Percentiles rank a stretch among this genome's conserved stretches.
These are phyloP conservation scores for Andrena camellia DNA, from an alignment of 2,888 invertebrate genomes.

Conservation along the genomic window DNA sequence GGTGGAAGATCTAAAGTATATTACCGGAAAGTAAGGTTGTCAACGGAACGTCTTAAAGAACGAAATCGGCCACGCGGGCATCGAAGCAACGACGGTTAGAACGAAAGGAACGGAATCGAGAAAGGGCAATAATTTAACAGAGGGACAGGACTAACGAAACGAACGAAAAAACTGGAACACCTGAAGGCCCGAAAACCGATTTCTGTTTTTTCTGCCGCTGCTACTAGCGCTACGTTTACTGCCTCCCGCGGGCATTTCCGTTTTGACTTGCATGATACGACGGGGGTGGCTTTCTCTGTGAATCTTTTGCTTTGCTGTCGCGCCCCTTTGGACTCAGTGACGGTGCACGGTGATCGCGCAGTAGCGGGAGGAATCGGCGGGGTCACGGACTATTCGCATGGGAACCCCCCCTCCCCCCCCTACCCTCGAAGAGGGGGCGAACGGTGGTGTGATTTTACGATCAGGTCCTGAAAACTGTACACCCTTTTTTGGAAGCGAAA, in stretches of 20 bases:
- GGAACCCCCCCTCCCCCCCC: conserved; percentile 28
- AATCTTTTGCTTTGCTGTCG: background rate
- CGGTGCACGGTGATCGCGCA: conserved; percentile 25
- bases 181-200: conserved; percentile 71
- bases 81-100: background rate
- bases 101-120: conserved; percentile 11
- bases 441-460: background rate
- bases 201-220: conserved; percentile 42
- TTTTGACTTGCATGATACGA: conserved; percentile 31
- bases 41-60: background rate
- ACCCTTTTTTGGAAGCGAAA: conserved; percentile 6
- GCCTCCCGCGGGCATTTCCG: conserved; percentile 22
- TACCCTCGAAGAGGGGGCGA: conserved; percentile 28
- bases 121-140: conserved; percentile 1
- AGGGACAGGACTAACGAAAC: conserved; percentile 39
- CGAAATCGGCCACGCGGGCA: background rate
- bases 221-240: conserved; percentile 36
- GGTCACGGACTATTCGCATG: background rate
- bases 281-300: background rate
- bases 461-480: conserved; percentile 46
- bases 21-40: background rate
- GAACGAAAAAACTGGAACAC: conserved; percentile 69
- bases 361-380: conserved; percentile 22
- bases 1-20: background rate
- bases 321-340: background rate